Evolutionary conservation across 1,140 invertebrate genomes (phyloP), one percentile per base, ranked within the genome.

Genomic region (Lordiphosa clarofinis): DNA sequence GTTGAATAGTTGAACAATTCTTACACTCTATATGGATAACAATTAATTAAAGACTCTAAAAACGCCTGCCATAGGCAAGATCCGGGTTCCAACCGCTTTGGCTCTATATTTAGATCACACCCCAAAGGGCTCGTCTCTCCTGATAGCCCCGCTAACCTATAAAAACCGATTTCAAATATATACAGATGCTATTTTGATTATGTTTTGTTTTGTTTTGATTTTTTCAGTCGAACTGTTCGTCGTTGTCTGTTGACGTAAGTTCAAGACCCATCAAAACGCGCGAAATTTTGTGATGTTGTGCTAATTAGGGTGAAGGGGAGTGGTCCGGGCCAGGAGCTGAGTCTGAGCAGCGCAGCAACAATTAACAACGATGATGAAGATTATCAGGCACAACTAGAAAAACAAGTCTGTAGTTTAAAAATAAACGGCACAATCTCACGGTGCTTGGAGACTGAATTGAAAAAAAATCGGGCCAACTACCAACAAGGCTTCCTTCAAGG

Each of bases 331-430:
- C 35, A 37, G 36, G 43, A 15, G 28, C 53, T 46, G 21, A 43
- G 65, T 68, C 64, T 69, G 64, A 55, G 61, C 61, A 31, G 28
- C 28, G 7, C 28, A 31, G 28, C 28, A 31, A 31, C 28, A 55
- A 58, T 82, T 58, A 67, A 24, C 49, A 52, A 38, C 56, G 67
- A 82, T 72, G 61, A 67, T 53, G 75, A 62, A 52, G 72, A 74
- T 84, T 76, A 82, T 76, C 76, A 82, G 61, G 72, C 67, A 53
- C 35, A 82, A 82, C 76, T 82, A 82, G 76, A 82, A 82, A 82
- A 82, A 82, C 76, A 84, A 82, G 76, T 82, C 67, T 78, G 65
- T 59, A 74, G 63, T 76, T 81, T 82, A 82, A 56, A 82, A 84
- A 82, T 82, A 82, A 76, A 61, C 63, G 63, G 63, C 24, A 56